Evolutionary conservation across 1,140 invertebrate genomes (phyloP).

Genomic region (Drosophila nebulosa): DNA sequence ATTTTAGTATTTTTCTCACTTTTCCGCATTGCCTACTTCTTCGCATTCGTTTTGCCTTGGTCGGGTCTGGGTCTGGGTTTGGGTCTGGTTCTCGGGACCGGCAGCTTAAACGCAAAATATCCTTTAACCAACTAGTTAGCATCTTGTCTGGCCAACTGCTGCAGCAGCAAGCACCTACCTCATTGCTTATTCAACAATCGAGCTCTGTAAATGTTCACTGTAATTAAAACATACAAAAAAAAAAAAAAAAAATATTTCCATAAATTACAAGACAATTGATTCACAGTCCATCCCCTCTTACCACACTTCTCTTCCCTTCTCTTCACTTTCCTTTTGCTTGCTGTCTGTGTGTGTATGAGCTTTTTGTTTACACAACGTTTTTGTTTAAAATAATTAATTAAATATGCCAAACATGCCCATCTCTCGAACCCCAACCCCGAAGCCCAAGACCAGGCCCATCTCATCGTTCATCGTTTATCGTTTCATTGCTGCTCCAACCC

Average conservation of each 20-base stretch:
- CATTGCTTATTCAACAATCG: conserved; percentile 52
- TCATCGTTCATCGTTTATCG: neutral
- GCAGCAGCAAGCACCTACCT: conserved; percentile 25
- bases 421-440: neutral
- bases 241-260: conserved; percentile 65
- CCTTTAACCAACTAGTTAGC: conserved; percentile 34
- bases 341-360: neutral
- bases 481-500: neutral
- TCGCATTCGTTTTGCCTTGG: neutral
- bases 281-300: conserved; percentile 12
- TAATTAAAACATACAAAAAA: conserved; percentile 66
- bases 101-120: conserved; percentile 29
- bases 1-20: neutral
- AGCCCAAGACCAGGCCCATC: no score
- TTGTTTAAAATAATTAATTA: conserved; percentile 68
- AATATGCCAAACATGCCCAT: conserved; percentile 63
- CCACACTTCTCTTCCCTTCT: neutral
- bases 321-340: no score
- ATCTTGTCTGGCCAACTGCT: conserved; percentile 46
- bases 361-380: conserved; percentile 50
- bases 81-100: no score
- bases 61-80: neutral
- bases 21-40: neutral
- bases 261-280: conserved; percentile 45
- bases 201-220: conserved; percentile 51